Conservation (phyloP, 2,797 vertebrate genomes). For the Pangasius macronema region DNA sequence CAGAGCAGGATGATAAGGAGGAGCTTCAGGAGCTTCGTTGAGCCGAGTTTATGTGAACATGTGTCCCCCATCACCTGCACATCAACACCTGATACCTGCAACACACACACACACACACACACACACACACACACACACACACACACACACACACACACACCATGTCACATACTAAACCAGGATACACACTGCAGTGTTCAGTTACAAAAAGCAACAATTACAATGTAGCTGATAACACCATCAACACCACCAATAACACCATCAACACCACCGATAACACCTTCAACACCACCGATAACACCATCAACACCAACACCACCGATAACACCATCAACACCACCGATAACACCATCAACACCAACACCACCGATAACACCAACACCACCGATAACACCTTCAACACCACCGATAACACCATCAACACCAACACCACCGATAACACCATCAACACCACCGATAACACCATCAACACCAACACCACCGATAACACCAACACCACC, state of each 20-base stretch:
- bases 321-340: neutral
- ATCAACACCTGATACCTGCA: conserved; percentile 51
- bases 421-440: too few species aligned
- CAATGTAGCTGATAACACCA: neutral
- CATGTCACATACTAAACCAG: neutral
- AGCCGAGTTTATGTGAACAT: conserved; percentile 77
- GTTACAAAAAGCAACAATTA: neutral
- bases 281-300: neutral
- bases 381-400: neutral
- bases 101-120: neutral
- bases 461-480: too few species aligned
- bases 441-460: too few species aligned
- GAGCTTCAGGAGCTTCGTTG: conserved; percentile 74
- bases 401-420: neutral
- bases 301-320: neutral
- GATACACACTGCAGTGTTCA: neutral
- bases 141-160: neutral
- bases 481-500: too few species aligned
- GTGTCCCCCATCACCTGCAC: conserved; percentile 73
- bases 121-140: neutral
- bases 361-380: too few species aligned
- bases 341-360: neutral
- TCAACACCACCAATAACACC: neutral
- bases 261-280: neutral
- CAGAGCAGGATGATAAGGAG: conserved; percentile 76